These are phyloP conservation scores for Pelobates fuscus DNA, from an alignment of 2,113 vertebrate species.

Conservation along the genomic window DNA sequence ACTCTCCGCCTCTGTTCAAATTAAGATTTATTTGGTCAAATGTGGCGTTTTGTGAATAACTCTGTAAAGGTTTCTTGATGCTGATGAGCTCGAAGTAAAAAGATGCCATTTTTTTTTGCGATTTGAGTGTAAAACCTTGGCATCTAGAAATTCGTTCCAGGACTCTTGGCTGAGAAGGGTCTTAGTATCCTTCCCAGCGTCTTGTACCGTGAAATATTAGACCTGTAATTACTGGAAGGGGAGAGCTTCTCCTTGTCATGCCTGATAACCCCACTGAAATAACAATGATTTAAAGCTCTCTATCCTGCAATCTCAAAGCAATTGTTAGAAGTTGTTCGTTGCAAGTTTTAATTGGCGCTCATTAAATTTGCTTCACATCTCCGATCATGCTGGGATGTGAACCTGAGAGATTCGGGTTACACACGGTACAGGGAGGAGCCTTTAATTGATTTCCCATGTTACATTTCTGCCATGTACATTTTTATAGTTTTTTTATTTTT, in stretches of 20 bases:
- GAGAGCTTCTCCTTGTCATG: constrained; percentile 49
- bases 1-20: too few species aligned
- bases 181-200: constrained; percentile 11
- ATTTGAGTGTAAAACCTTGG: constrained; percentile 25
- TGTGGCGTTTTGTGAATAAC: too few species aligned
- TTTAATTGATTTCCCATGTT: background rate
- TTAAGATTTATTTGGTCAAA: too few species aligned
- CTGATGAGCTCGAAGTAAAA: background rate
- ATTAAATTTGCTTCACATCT: constrained; percentile 39
- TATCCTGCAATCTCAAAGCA: constrained; percentile 35
- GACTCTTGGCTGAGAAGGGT: constrained; percentile 29
- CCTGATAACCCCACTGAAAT: constrained; percentile 47
- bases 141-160: constrained; percentile 26
- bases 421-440: constrained; percentile 3
- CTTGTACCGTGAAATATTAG: constrained; percentile 42
- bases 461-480: background rate
- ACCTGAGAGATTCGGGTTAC: constrained; percentile 3
- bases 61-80: too few species aligned
- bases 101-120: background rate
- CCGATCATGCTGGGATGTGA: constrained; percentile 18
- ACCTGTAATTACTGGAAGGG: constrained; percentile 45
- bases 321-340: constrained; percentile 35
- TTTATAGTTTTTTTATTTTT: too few species aligned
- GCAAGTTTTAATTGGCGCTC: constrained; percentile 46
- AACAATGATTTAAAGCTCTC: constrained; percentile 47